Conservation (phyloP, 2,113 vertebrate species). For the Sebastes fasciatus region DNA sequence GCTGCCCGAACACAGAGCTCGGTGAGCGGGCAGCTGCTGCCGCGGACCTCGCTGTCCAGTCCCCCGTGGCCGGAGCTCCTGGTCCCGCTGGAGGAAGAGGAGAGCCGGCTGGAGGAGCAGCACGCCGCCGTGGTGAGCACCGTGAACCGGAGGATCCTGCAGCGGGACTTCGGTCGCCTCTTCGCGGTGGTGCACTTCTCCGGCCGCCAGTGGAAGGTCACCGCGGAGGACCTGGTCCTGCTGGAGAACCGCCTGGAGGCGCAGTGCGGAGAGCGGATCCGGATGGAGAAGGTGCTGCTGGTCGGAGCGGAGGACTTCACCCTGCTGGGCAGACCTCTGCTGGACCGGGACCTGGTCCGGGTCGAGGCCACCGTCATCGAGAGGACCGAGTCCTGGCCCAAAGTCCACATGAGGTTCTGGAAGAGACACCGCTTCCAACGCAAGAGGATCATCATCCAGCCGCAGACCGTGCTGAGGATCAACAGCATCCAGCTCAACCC, state of each 20-base stretch:
- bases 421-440: conserved; percentile 71
- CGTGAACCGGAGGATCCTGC: conserved; percentile 59
- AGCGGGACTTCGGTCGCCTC: conserved; percentile 61
- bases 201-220: conserved; percentile 76
- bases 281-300: conserved; percentile 78
- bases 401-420: conserved; percentile 73
- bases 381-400: conserved; percentile 76
- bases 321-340: conserved; percentile 71
- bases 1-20: conserved; percentile 51
- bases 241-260: conserved; percentile 75
- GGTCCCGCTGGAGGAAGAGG: conserved; percentile 54
- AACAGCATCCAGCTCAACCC: conserved; percentile 66
- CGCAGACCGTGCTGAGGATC: conserved; percentile 76
- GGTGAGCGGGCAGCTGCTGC: conserved; percentile 19
- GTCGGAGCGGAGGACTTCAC: conserved; percentile 76
- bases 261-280: conserved; percentile 73
- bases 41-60: conserved; percentile 62
- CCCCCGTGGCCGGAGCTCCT: conserved; percentile 62
- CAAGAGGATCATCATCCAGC: conserved; percentile 66
- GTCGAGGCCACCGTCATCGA: conserved; percentile 76
- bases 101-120: not conserved
- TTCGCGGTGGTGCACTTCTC: conserved; percentile 77
- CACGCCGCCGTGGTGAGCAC: conserved; percentile 66
- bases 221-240: conserved; percentile 72
- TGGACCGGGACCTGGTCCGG: conserved; percentile 68